Base-by-base conservation (phyloP, 2,888 invertebrate species). In the Eristalis arbustorum region DNA sequence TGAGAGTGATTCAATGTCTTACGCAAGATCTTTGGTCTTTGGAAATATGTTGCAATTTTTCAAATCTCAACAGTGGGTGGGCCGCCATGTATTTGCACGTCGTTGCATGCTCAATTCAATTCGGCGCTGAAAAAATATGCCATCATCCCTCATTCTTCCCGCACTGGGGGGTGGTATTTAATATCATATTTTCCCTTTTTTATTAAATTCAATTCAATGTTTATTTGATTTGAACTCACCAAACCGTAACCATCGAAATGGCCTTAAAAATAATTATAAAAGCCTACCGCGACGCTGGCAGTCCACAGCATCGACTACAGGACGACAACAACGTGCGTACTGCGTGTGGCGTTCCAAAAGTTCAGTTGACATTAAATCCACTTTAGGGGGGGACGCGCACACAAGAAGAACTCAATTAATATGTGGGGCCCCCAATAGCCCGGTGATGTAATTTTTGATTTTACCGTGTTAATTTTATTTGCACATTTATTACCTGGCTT, bases 81-180 rank as follows among this genome's bases (percentile, higher is more conserved):
- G 22, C 18, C 42, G 69, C 79, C 64, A 56, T 18, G 18, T 49
- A 18, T 49, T 49, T 49, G 71, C 80, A 80, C 76, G 72, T 79
- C 84, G 83, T 88, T 88, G 84, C 78, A 84, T 84, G 75, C 81
- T 89, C 89, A 88, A 90, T 81, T 75, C 59, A 69, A 25, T 57
- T 11, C 13, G 10, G 10, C 6, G 1, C 64, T 31, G n/a, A 11
- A 23, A 42, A 11, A 14, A 37, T 37, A 13, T 37, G 37, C 37
- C 13, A 13, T 37, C 37, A 37, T 25, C 59, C 23, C 59, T 23
- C 23, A 23, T 13, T 14, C 25, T 11, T 3, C 14, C 25, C 10
- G 59, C 22, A 6, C 23, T 18, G 62, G 40, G 61, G 62, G 31
- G 69, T 31, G 31, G 42, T 66, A 62, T 62, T 73, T 68, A 68